Percentiles rank a stretch among this genome's conserved stretches.
Evolutionary conservation across 2,113 vertebrate species (phyloP).

Genomic region (Fulica atra): DNA sequence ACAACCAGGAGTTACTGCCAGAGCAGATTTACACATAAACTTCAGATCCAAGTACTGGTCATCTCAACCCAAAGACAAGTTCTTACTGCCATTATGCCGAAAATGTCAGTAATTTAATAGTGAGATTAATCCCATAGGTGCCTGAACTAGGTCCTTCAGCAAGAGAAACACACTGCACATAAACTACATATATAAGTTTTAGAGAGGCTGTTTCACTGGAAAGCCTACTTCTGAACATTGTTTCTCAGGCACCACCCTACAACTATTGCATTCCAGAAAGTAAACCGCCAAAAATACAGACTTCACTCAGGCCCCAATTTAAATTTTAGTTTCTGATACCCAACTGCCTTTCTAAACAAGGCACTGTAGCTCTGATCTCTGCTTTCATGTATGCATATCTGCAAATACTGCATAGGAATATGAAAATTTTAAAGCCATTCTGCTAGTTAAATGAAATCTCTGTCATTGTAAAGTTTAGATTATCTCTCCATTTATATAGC

Average conservation of each 20-base stretch:
- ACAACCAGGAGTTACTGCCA: neutral
- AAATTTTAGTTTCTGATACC: neutral
- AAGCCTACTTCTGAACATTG: neutral
- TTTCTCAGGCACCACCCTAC: neutral
- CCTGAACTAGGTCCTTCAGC: neutral
- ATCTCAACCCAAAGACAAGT: neutral
- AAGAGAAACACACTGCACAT: neutral
- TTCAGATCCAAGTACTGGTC: neutral
- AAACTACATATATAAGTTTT: neutral
- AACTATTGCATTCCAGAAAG: neutral
- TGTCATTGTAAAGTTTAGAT: neutral
- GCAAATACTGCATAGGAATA: neutral
- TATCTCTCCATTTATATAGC: neutral
- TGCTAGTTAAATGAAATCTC: constrained; percentile 6
- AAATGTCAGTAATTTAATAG: neutral
- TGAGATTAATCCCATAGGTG: neutral
- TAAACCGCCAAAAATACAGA: neutral
- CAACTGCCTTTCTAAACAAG: neutral
- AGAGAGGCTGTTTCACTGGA: neutral
- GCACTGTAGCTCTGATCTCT: neutral
- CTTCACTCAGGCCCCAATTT: neutral
- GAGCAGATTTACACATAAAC: neutral
- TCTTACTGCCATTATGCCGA: neutral
- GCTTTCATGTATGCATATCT: neutral
- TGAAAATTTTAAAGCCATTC: neutral